Base-by-base conservation (phyloP, 2,113 vertebrate genomes). In the Istiophorus platypterus region DNA sequence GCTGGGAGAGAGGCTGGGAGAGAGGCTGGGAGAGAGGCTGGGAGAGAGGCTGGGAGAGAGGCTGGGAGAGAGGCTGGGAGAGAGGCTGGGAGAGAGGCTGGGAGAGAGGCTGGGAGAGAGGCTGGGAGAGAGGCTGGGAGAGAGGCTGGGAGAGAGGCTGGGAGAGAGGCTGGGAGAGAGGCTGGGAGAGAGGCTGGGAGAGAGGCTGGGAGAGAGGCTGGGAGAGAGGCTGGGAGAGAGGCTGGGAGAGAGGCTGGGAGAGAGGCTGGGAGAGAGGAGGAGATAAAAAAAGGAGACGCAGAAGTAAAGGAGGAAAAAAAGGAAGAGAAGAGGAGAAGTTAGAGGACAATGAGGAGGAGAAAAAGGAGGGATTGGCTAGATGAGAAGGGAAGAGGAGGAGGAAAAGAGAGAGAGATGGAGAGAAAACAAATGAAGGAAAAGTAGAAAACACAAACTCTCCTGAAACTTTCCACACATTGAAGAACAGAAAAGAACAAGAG, bases 71-170 rank as follows among this genome's bases (percentile, higher is more conserved):
- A n/a, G n/a, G 84, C 79, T 80, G 82, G 85, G 85, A 86, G 88
- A 76, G 78, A 76, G 62, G 66, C n/a, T n/a, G 59, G 9, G 61
- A 69, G 58, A 62, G 54, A 78, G 76, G 29, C 29, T 68, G 37
- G 34, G 6, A 2, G n/a, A 42, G 70, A 63, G 31, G 8, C 26
- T 1, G 61, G 52, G 58, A 45, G 65, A 45, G 45, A n/a, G n/a
- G 11, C 8, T 10, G 45, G 6, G 45, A 6, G 58, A 24, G 56
- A 18, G 49, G 61, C n/a, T 34, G 63, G 54, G 52, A 20, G 51
- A 14, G 22, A 45, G 24, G 17, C 14, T 10, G 56, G 10, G 63
- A 41, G 24, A 41, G 57, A 56, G 7, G 18, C n/a, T n/a, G 24
- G 13, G 37, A 31, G 72, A 37, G 18, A 18, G 42, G 45, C 0